Evolutionary conservation across 1,140 invertebrate species (phyloP).

Genomic region (Drosophila takahashii): DNA sequence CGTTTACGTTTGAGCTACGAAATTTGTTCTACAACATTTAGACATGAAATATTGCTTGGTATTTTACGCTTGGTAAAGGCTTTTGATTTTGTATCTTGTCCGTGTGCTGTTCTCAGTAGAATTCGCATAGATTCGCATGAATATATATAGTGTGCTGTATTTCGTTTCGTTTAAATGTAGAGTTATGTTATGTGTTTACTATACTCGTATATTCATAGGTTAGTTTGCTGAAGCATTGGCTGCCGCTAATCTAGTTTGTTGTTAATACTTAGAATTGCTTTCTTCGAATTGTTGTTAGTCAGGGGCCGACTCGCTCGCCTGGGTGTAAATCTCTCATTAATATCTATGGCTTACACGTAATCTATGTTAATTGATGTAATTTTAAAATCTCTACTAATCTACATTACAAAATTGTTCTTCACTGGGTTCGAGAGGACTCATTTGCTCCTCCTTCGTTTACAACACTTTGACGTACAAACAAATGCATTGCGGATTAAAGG

Average conservation of each 20-base stretch:
- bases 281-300: conserved; percentile 62
- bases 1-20: conserved; percentile 55
- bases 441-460: conserved; percentile 27
- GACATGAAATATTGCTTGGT: conserved; percentile 80
- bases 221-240: conserved; percentile 69
- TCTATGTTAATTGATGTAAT: conserved; percentile 53
- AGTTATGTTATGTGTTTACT: conserved; percentile 39
- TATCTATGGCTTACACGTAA: conserved; percentile 54
- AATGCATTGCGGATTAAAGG: conserved; percentile 43
- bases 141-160: conserved; percentile 29
- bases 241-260: conserved; percentile 69
- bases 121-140: conserved; percentile 31
- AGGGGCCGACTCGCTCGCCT: conserved; percentile 24
- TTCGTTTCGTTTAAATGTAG: conserved; percentile 14
- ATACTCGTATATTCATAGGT: conserved; percentile 56
- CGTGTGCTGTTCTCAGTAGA: conserved; percentile 39
- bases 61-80: conserved; percentile 70
- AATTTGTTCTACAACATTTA: conserved; percentile 74
- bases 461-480: conserved; percentile 52
- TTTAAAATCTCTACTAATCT: conserved; percentile 62
- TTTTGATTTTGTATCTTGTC: conserved; percentile 75
- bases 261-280: conserved; percentile 82
- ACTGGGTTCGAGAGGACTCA: conserved; percentile 38
- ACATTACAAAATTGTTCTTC: conserved; percentile 63
- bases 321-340: conserved; percentile 25